A percentile compares a stretch with the other conserved stretches of the same genome.
These are phyloP conservation scores for Agrochola litura DNA, from an alignment of 2,888 invertebrate species.

Conservation along the genomic window DNA sequence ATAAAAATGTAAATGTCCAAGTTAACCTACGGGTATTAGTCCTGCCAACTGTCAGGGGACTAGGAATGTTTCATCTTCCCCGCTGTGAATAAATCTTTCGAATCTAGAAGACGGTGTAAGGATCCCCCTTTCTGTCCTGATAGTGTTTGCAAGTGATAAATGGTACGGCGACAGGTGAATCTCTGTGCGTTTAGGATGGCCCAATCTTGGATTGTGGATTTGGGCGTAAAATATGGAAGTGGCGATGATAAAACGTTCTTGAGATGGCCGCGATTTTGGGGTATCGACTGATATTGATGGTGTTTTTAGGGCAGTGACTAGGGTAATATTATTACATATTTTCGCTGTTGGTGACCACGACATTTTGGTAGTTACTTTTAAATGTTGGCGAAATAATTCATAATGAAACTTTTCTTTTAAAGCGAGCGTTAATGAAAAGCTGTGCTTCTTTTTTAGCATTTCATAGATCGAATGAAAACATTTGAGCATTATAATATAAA, in stretches of 20 bases:
- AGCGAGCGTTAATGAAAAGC: neutral
- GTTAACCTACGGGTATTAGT: constrained; percentile 75
- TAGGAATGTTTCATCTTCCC: constrained; percentile 77
- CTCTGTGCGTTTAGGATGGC: constrained; percentile 64
- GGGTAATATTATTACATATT: neutral
- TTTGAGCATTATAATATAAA: neutral
- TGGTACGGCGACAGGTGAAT: constrained; percentile 69
- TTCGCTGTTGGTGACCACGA: neutral
- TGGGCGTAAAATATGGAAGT: constrained; percentile 65
- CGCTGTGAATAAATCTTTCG: constrained; percentile 81
- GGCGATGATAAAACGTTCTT: constrained; percentile 59
- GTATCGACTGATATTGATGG: constrained; percentile 56
- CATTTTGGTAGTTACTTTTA: neutral
- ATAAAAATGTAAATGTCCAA: constrained; percentile 80
- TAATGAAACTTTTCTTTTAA: neutral
- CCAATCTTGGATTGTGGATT: constrained; percentile 68
- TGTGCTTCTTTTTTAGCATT: neutral
- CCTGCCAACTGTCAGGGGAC: constrained; percentile 71
- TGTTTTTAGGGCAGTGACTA: constrained; percentile 4
- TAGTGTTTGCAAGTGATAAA: constrained; percentile 72
- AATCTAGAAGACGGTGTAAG: constrained; percentile 71
- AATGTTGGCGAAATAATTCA: neutral
- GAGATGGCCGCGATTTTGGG: constrained; percentile 20
- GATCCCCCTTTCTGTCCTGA: constrained; percentile 63
- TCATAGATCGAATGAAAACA: neutral